phyloP scores from a whole-genome alignment of 2,797 vertebrate species.

The Heteromormyrus szaboi region DNA sequence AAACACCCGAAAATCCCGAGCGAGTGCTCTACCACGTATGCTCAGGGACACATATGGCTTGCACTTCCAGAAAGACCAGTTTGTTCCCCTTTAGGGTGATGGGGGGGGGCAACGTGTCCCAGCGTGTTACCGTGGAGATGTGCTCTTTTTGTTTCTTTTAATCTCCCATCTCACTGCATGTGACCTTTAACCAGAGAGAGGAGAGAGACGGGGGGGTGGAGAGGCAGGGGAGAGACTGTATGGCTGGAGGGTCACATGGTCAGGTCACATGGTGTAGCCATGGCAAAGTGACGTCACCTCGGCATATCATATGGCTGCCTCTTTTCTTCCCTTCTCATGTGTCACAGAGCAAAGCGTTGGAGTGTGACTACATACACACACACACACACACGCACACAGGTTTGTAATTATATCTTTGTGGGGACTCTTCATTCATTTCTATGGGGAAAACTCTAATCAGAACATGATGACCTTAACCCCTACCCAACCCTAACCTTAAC shows the following conservation, averaged over 20 bases:
- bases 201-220: not conserved
- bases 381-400: not conserved
- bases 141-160: conserved; percentile 13
- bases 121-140: conserved; percentile 1
- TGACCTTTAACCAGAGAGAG: conserved; percentile 7
- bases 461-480: not conserved
- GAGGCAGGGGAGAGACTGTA: not conserved
- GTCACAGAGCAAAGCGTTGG: not conserved
- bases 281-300: not conserved
- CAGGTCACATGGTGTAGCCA: not conserved
- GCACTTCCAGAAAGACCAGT: conserved; percentile 16
- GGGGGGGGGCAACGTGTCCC: conserved; percentile 3
- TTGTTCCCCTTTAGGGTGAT: conserved; percentile 14
- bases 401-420: not conserved
- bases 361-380: not conserved
- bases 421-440: not conserved
- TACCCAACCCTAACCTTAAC: not conserved
- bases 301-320: not conserved
- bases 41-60: not conserved
- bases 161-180: conserved; percentile 18
- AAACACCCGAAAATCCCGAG: not conserved
- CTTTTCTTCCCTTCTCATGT: not conserved
- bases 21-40: not conserved
- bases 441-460: not conserved
- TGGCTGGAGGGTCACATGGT: not conserved